Base-by-base conservation (phyloP, 2,797 vertebrate species). In the Rhyacichthys aspro region DNA sequence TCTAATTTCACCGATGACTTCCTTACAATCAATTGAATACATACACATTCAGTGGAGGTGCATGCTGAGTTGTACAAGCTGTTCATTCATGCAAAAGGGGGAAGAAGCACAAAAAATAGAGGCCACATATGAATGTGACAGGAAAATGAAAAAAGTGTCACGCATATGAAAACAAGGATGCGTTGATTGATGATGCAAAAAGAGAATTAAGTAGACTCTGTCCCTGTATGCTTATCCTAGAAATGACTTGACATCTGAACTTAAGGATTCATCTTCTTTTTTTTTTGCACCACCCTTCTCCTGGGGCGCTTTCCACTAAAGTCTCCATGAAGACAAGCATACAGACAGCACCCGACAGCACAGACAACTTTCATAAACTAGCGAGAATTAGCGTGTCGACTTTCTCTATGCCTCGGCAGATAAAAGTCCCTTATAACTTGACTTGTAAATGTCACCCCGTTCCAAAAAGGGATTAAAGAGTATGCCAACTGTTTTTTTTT, bases 121-220 rank as follows among this genome's bases (percentile, higher is more conserved):
- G 61, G 52, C 45, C 54, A 44, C 49, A 66, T 38, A 59, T 61
- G 67, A 66, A 65, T 73, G 67, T 58, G 68, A 82, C 60, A 68
- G 17, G 54, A 14, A 18, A 57, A 37, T 33, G 34, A 2, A 44
- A 19, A 46, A 62, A 55, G 41, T 7, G 15, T 60, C 44, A 45
- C 47, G 43, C 44, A 46, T 55, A 11, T 34, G 36, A 55, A 60
- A 65, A 59, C 48, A 59, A 72, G 67, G 59, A 43, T 14, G 8
- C 55, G 47, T 48, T 78, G 70, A 79, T 64, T 76, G 68, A 85
- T 77, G 81, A 79, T 71, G 70, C 68, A 79, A 78, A 84, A 86
- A 82, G 66, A 78, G 78, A 78, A 79, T 79, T 79, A 76, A 81
- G 41, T 55, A 79, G 74, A 59, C 60, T 82, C 67, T 60, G 39